Base-by-base conservation (phyloP, 1,140 invertebrate genomes). In the Neodiprion pinetum region DNA sequence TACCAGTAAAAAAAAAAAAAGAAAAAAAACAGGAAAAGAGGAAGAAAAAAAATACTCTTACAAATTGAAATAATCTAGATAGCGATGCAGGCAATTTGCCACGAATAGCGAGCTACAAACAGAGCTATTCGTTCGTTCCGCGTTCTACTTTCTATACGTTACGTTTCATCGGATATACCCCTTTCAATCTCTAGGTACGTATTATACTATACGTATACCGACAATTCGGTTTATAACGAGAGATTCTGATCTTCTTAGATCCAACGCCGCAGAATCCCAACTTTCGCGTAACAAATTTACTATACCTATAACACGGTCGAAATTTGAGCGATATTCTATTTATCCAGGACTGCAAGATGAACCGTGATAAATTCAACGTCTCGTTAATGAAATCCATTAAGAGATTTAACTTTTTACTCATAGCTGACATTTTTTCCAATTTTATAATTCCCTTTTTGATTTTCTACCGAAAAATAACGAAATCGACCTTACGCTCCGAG, bases 61-160 rank as follows among this genome's bases (percentile, higher is more conserved):
- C 53, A 17, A 61, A 61, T 61, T 17, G 53, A 61, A 61, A 40
- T 40, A 61, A 61, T 61, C 53, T 61, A 14, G 53, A 61, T 61
- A 61, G 53, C 53, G 53, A 61, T 14, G 28, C 28, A 40, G 53
- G 53, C 53, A 61, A 61, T 61, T 61, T 61, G 53, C 53, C 53
- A 17, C 53, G 53, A 61, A 61, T 61, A 17, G 53, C 28, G 28
- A 40, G 28, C 2, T 40, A 5, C 28, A 40, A 9, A 61, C 53
- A 9, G 4, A 61, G 28, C 28, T 40, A 40, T 40, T 40, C 53
- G 53, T 17, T 61, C 11, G 53, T 61, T 61, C 53, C 53, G 53
- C 53, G 53, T 61, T 61, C 53, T 61, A 61, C 53, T 61, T 61
- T 61, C 53, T 61, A 61, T 61, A 5, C 53, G 53, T 14, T 61